These are phyloP conservation scores for Merodon equestris DNA, from an alignment of 2,888 invertebrate species.

Conservation along the genomic window DNA sequence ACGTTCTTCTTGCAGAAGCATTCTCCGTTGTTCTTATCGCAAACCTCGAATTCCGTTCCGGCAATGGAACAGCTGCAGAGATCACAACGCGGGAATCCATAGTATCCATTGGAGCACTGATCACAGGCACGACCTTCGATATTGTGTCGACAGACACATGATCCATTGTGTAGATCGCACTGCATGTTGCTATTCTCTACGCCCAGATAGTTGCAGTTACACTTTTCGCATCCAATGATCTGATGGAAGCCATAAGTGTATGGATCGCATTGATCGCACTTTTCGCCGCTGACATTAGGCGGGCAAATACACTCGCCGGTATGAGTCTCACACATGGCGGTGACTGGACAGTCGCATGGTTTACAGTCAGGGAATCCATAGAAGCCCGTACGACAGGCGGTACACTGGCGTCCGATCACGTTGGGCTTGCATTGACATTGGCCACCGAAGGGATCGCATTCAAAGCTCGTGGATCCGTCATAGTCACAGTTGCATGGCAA, in stretches of 20 bases:
- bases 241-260: constrained; percentile 96
- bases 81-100: constrained; percentile 92
- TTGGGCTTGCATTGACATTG: constrained; percentile 96
- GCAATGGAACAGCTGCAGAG: constrained; percentile 88
- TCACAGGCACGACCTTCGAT: constrained; percentile 95
- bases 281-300: constrained; percentile 90
- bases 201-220: constrained; percentile 92
- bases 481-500: constrained; percentile 93
- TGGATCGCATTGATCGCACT: constrained; percentile 93
- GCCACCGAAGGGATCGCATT: constrained; percentile 96
- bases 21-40: constrained; percentile 85
- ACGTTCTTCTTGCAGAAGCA: constrained; percentile 90
- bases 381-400: constrained; percentile 90
- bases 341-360: constrained; percentile 91
- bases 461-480: constrained; percentile 91
- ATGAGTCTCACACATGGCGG: constrained; percentile 88
- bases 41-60: constrained; percentile 93
- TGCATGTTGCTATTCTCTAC: constrained; percentile 87
- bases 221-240: constrained; percentile 96
- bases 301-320: constrained; percentile 94
- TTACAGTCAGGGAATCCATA: constrained; percentile 97
- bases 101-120: constrained; percentile 90
- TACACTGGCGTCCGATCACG: constrained; percentile 93
- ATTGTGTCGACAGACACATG: constrained; percentile 90
- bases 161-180: constrained; percentile 93